Conservation (phyloP, 2,888 invertebrate species). For the Agonopterix alstromeriana region DNA sequence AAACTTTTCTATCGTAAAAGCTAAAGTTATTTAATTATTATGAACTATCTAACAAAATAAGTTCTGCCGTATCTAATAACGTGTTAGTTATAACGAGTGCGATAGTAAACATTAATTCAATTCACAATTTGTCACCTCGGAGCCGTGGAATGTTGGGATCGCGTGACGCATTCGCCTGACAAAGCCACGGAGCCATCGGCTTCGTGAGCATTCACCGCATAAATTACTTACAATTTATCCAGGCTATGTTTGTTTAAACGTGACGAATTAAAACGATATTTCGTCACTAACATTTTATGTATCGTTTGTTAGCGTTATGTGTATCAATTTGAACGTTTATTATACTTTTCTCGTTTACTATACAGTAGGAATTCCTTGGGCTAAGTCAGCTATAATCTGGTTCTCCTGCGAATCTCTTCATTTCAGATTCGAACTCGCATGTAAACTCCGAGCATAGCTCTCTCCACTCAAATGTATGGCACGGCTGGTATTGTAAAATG, state of each 20-base stretch:
- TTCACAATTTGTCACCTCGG: constrained; percentile 68
- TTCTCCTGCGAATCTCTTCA: no score
- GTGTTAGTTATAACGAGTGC: constrained; percentile 45
- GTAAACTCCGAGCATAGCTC: no score
- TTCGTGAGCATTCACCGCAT: constrained; percentile 59
- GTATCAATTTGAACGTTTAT: neutral
- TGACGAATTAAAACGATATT: constrained; percentile 55
- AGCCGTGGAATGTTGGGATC: constrained; percentile 62
- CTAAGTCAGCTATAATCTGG: no score
- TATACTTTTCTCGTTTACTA: neutral
- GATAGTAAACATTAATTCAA: constrained; percentile 62
- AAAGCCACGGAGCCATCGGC: constrained; percentile 45
- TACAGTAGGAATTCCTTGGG: no score
- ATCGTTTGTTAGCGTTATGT: constrained; percentile 19
- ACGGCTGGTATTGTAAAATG: no score
- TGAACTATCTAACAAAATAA: neutral
- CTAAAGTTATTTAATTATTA: neutral
- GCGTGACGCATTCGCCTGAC: constrained; percentile 52
- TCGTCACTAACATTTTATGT: constrained; percentile 37
- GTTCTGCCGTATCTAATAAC: neutral
- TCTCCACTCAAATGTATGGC: no score
- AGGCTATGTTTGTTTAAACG: constrained; percentile 25
- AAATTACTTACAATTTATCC: constrained; percentile 44
- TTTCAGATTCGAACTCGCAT: no score
- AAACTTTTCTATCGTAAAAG: no score